Percentiles rank a stretch among this genome's conserved stretches.
Conservation (phyloP, 2,888 invertebrate genomes). For the Ptychoptera contaminata region DNA sequence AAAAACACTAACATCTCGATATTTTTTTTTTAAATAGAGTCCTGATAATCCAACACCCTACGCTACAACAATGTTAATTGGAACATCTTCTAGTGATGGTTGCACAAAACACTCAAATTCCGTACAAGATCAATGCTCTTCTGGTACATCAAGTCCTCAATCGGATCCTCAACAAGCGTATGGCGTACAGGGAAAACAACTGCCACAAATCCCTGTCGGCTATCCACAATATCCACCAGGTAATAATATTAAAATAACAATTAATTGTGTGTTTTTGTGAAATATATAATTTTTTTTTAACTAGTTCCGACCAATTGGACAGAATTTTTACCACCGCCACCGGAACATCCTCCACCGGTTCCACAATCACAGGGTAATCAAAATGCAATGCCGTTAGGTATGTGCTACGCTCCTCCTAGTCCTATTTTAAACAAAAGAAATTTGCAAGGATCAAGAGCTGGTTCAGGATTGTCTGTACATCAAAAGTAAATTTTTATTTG, state of each 20-base stretch:
- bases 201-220: constrained; percentile 22
- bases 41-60: constrained; percentile 53
- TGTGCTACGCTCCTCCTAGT: constrained; percentile 26
- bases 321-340: constrained; percentile 42
- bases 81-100: constrained; percentile 28
- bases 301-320: constrained; percentile 36
- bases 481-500: constrained; percentile 22
- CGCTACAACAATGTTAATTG: constrained; percentile 56
- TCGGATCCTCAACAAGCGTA: constrained; percentile 21
- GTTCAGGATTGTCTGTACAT: constrained; percentile 29
- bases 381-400: constrained; percentile 3
- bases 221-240: constrained; percentile 27
- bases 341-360: constrained; percentile 42
- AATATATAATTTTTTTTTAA: neutral
- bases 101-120: constrained; percentile 27
- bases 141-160: constrained; percentile 31
- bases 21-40: constrained; percentile 19
- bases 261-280: constrained; percentile 1
- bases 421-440: constrained; percentile 27
- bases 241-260: constrained; percentile 9
- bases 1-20: too few relatives aligned
- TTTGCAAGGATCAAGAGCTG: constrained; percentile 25
- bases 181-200: constrained; percentile 14
- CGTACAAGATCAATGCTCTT: constrained; percentile 21
- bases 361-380: constrained; percentile 16